These are phyloP conservation scores for Caenorhabditis panamensis DNA, from an alignment of 2,888 invertebrate genomes.

Conservation along the genomic window DNA sequence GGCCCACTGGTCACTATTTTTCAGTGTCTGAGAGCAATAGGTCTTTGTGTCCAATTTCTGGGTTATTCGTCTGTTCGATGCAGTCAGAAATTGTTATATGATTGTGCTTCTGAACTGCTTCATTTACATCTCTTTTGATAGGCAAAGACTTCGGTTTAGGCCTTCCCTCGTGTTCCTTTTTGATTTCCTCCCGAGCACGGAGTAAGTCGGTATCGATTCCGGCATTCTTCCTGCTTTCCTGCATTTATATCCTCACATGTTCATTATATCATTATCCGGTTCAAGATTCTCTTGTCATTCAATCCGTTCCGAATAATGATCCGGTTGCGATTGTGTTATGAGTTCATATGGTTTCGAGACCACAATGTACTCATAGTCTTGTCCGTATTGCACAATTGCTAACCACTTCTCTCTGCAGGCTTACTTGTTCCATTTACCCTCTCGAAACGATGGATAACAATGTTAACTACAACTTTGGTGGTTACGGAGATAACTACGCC, in stretches of 20 bases:
- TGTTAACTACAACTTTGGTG: constrained; percentile 44
- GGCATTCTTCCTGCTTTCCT: constrained; percentile 15
- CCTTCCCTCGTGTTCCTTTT: not conserved
- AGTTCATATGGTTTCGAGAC: not conserved
- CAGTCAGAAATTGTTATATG: too few species aligned
- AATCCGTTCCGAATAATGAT: constrained; percentile 37
- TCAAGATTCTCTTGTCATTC: not conserved
- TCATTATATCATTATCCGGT: constrained; percentile 46
- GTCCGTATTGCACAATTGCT: constrained; percentile 23
- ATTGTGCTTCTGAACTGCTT: too few species aligned
- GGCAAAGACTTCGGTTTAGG: too few species aligned
- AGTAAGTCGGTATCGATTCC: constrained; percentile 3
- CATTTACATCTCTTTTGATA: too few species aligned
- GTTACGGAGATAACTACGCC: constrained; percentile 43
- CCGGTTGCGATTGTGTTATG: constrained; percentile 16
- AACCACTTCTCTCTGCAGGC: constrained; percentile 29
- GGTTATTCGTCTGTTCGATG: too few species aligned
- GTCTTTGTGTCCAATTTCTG: too few species aligned
- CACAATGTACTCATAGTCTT: not conserved
- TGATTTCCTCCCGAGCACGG: constrained; percentile 8
- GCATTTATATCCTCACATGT: not conserved
- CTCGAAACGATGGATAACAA: constrained; percentile 42
- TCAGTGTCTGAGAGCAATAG: too few species aligned
- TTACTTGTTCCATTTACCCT: not conserved
- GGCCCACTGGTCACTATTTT: not conserved